Conservation (phyloP, 2,888 invertebrate genomes). For the Hypena proboscidalis region DNA sequence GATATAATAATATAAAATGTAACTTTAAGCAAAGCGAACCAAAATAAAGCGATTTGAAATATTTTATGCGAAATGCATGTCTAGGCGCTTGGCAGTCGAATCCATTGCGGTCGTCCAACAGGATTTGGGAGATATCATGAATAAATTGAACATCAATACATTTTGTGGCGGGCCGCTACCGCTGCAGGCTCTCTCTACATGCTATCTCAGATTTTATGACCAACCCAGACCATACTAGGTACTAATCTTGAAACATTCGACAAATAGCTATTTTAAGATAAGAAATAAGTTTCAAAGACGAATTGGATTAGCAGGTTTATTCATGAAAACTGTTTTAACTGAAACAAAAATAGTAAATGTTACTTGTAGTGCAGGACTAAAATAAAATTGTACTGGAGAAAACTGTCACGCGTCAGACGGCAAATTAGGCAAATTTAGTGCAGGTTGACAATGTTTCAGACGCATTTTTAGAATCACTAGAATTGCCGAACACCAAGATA, state of each 20-base stretch:
- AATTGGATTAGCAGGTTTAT: background rate
- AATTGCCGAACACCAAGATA: too few species aligned
- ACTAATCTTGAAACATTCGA: slow-evolving; percentile 23
- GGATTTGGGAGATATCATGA: slow-evolving; percentile 48
- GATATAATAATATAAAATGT: too few species aligned
- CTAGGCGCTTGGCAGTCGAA: slow-evolving; percentile 36
- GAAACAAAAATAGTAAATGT: too few species aligned
- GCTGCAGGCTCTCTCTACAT: slow-evolving; percentile 3
- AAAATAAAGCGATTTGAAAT: slow-evolving; percentile 7
- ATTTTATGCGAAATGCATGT: slow-evolving; percentile 19
- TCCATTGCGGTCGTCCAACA: slow-evolving; percentile 38
- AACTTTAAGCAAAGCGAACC: too few species aligned
- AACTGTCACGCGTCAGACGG: too few species aligned
- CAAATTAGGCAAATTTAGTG: too few species aligned
- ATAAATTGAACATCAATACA: slow-evolving; percentile 57
- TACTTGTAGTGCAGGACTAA: too few species aligned
- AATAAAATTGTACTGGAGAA: too few species aligned
- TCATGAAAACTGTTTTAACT: too few species aligned
- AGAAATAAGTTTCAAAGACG: background rate
- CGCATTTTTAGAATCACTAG: too few species aligned
- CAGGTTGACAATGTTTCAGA: too few species aligned
- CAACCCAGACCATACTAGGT: slow-evolving; percentile 12
- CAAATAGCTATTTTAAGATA: background rate
- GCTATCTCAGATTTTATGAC: slow-evolving; percentile 47
- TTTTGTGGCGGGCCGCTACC: slow-evolving; percentile 28